Evolutionary conservation across 2,797 vertebrate genomes (phyloP).

Genomic region (Bovichtus diacanthus): DNA sequence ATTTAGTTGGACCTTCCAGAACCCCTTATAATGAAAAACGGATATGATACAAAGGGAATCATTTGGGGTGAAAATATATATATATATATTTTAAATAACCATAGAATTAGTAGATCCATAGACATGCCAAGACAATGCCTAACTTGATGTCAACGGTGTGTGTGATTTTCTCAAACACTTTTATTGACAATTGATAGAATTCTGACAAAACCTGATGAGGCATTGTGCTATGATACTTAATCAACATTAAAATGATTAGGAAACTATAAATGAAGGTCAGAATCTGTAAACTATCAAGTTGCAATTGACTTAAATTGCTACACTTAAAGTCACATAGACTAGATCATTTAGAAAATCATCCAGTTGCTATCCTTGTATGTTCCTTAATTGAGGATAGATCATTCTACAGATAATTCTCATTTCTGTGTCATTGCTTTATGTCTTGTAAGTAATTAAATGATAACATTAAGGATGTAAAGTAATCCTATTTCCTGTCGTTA

Average conservation of each 20-base stretch:
- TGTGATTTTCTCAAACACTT: not conserved
- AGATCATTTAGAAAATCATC: not conserved
- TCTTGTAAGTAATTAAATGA: conserved; percentile 41
- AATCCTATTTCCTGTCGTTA: conserved; percentile 49
- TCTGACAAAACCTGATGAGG: not conserved
- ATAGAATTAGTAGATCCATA: not conserved
- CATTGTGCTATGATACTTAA: not conserved
- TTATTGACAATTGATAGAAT: not conserved
- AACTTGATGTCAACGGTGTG: not conserved
- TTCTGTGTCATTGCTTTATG: conserved; percentile 7
- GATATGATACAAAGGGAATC: not conserved
- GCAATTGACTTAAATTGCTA: not conserved
- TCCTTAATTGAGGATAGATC: conserved; percentile 5
- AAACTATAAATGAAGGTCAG: not conserved
- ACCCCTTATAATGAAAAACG: not conserved
- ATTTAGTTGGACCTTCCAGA: not conserved
- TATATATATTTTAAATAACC: no score
- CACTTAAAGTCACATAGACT: not conserved
- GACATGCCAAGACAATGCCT: not conserved
- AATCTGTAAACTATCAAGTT: not conserved
- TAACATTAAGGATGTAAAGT: conserved; percentile 13
- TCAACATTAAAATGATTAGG: not conserved
- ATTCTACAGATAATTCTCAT: conserved; percentile 14
- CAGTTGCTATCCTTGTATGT: not conserved
- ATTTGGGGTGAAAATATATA: conserved; percentile 2